Conservation (phyloP, 1,140 invertebrate species). For the Eciton burchellii region DNA sequence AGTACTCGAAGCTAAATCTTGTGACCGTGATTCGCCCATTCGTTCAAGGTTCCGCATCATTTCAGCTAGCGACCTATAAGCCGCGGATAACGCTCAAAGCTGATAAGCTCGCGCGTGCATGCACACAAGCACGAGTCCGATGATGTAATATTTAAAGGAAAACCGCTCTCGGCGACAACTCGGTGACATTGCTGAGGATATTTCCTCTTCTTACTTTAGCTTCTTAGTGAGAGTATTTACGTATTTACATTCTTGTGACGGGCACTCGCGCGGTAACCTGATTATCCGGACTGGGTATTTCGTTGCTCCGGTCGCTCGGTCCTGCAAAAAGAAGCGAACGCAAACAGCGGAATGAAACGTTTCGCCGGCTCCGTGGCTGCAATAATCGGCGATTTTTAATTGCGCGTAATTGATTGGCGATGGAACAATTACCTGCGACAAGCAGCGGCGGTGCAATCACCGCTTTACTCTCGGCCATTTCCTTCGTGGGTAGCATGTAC, state of each 20-base stretch:
- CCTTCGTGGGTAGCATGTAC: conserved; percentile 88
- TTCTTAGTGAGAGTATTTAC: not conserved
- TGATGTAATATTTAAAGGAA: too few species aligned
- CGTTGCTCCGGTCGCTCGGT: conserved; percentile 76
- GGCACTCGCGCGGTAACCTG: conserved; percentile 65
- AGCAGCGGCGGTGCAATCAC: conserved; percentile 76
- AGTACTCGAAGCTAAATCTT: too few species aligned
- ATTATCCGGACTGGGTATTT: conserved; percentile 75
- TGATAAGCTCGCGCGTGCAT: too few species aligned
- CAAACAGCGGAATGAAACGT: conserved; percentile 18
- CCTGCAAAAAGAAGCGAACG: conserved; percentile 70
- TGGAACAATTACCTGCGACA: conserved; percentile 74
- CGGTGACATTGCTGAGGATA: too few species aligned
- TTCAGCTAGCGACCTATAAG: too few species aligned
- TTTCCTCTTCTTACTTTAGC: too few species aligned
- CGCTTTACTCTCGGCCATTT: conserved; percentile 70
- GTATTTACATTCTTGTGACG: conserved; percentile 75
- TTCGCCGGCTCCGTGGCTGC: conserved; percentile 6
- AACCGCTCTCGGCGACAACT: too few species aligned
- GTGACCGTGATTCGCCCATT: too few species aligned
- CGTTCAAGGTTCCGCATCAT: too few species aligned
- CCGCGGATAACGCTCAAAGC: too few species aligned
- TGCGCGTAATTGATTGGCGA: conserved; percentile 12
- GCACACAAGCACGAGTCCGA: too few species aligned
- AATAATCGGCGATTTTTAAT: conserved; percentile 28